Conservation (phyloP, 2,113 vertebrate species). For the Pseudorectes ferrugineus region DNA sequence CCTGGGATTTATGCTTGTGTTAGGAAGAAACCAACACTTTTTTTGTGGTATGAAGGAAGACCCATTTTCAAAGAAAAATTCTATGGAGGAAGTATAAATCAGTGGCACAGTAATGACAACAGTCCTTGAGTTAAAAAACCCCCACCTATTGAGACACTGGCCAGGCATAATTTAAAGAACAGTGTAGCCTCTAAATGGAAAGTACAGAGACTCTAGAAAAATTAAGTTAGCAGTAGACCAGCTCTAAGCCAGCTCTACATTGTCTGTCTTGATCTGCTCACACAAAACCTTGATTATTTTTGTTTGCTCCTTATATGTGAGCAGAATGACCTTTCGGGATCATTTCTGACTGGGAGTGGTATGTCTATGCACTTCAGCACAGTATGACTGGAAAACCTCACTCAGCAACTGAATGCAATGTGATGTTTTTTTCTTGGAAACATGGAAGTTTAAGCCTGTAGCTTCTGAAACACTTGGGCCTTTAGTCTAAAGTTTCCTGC, state of each 20-base stretch:
- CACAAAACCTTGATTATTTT: not conserved
- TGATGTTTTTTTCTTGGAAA: not conserved
- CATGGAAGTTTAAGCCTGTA: not conserved
- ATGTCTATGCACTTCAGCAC: not conserved
- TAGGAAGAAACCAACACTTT: not conserved
- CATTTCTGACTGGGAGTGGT: not conserved
- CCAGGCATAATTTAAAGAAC: not conserved
- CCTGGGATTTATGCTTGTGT: not conserved
- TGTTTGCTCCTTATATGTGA: not conserved
- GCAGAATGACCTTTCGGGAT: not conserved
- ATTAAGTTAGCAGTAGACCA: not conserved
- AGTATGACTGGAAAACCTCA: not conserved
- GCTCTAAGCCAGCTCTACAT: not conserved
- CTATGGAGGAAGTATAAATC: not conserved
- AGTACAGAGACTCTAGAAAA: not conserved
- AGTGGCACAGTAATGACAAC: not conserved
- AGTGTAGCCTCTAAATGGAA: not conserved
- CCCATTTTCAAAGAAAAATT: not conserved
- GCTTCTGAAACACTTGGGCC: not conserved
- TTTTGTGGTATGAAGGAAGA: not conserved
- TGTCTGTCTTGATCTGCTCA: not conserved
- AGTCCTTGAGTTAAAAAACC: not conserved
- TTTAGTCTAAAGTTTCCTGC: not conserved
- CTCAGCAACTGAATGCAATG: not conserved
- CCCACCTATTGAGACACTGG: accelerated